Evolutionary conservation across 2,888 invertebrate species (phyloP), one percentile per base, ranked within the genome.

Genomic region (Phalangium opilio): DNA sequence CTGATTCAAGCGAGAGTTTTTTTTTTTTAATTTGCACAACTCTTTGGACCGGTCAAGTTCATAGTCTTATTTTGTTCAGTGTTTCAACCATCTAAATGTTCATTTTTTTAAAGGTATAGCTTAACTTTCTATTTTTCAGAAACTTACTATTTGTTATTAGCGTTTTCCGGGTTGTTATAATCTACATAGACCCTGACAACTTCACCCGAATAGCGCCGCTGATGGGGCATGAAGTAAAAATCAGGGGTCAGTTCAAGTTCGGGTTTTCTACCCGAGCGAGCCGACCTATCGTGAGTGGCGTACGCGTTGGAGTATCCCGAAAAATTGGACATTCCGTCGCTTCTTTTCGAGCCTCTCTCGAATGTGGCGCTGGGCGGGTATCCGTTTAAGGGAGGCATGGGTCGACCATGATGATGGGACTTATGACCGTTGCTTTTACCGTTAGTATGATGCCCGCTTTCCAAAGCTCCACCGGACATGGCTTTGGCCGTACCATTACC

Each of bases 191-290:
- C 83, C 58, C 83, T 71, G 46, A 84, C 82, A 27, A 83, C 80
- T 73, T 89, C 87, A 58, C 89, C 89, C 61, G 87, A 86, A 68
- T 89, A 87, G 67, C 89, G 87, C 54, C 90, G 70, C 64, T 90
- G 90, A 52, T 85, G 85, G 41, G 89, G 89, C 87, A 90, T 89
- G 67, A 89, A 90, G 69, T 90, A 90, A 69, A 89, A 89, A 69
- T 90, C 89, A 0, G 87, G 81, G 59, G 48, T 52, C 44, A 46
- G 39, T 34, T 44, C 38, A 14, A 33, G 15, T 17, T 32, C 20
- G 43, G 21, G 14, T 21, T 14, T 14, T 14, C 35, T 27, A 20
- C 17, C 33, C 34, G 17, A 19, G 32, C 43, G n/a, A 17, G 33
- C 18, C 41, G 39, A 38, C 3, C 50, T 32, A 11, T 47, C 50